Conservation (phyloP, 2,797 vertebrate species). For the Falco rusticolus region DNA sequence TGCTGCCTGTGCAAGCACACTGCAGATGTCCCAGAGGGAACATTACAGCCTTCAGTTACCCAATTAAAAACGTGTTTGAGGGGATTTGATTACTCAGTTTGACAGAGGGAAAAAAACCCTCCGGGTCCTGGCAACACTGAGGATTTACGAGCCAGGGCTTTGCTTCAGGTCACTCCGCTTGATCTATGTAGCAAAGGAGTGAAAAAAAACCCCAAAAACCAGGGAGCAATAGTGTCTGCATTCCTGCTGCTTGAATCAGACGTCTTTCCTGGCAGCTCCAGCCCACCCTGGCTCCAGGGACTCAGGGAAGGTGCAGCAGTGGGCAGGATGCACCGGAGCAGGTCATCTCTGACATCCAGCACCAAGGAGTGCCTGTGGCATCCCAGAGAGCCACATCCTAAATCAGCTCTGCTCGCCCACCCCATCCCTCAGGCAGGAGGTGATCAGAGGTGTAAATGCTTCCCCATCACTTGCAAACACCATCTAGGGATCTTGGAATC, state of each 20-base stretch:
- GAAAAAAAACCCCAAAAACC: fast-evolving
- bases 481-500: neutral
- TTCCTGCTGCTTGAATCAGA: conserved; percentile 15
- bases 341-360: fast-evolving
- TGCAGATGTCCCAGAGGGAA: neutral
- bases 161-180: neutral
- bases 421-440: neutral
- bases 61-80: neutral
- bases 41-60: neutral
- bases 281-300: neutral
- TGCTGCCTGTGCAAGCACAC: neutral
- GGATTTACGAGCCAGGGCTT: conserved; percentile 14
- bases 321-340: neutral
- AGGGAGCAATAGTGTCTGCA: neutral
- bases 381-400: neutral
- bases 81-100: neutral
- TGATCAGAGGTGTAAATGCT: neutral
- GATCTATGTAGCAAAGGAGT: neutral
- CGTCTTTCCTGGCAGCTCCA: fast-evolving
- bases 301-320: neutral
- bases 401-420: neutral
- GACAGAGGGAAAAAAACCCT: neutral
- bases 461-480: fast-evolving
- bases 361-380: neutral
- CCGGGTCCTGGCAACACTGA: neutral